Base-by-base conservation (phyloP, 2,888 invertebrate genomes). In the Drosophila pseudotakahashii region DNA sequence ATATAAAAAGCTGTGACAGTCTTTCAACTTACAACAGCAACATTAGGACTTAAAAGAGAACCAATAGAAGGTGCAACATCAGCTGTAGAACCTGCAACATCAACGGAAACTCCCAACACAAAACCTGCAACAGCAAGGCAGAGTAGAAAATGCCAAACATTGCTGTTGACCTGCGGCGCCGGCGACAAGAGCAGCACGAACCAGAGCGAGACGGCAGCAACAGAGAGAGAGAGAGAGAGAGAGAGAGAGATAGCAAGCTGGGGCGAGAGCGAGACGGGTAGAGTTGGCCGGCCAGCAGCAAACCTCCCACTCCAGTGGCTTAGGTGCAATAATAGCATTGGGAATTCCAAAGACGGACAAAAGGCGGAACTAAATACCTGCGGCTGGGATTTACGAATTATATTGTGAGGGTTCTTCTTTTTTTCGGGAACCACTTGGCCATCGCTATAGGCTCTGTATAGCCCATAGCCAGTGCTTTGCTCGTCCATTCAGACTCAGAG, bases 291-390 rank as follows among this genome's bases (percentile, higher is more conserved):
- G 30, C 23, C 23, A 44, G 13, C 41, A 47, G 37, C 51, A 23
- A n/a, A 57, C 54, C n/a, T 54, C 39, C 67, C 50, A 53, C 47
- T 54, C 67, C 75, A 52, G 63, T 75, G 86, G 84, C 86, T 84
- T 84, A 84, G 86, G 88, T 84, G 84, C 84, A 83, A 85, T 85
- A 83, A 85, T 88, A 86, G 88, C 78, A 86, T 88, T 88, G 88
- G 88, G 86, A 88, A 85, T 85, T 88, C 88, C 83, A 69, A 50
- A 70, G 82, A 57, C 70, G 74, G 59, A 87, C 83, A 88, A 85
- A 86, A 78, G 88, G 86, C 88, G 88, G 88, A 85, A 88, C 88
- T 85, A 85, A 85, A 85, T 85, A 85, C 84, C 84, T 85, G 84
- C 76, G 84, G 84, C 84, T 86, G 86, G 88, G 88, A 85, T 88